Percentiles rank a stretch among this genome's conserved stretches.
phyloP scores from a whole-genome alignment of 2,113 vertebrate species.

The Otus sunia region DNA sequence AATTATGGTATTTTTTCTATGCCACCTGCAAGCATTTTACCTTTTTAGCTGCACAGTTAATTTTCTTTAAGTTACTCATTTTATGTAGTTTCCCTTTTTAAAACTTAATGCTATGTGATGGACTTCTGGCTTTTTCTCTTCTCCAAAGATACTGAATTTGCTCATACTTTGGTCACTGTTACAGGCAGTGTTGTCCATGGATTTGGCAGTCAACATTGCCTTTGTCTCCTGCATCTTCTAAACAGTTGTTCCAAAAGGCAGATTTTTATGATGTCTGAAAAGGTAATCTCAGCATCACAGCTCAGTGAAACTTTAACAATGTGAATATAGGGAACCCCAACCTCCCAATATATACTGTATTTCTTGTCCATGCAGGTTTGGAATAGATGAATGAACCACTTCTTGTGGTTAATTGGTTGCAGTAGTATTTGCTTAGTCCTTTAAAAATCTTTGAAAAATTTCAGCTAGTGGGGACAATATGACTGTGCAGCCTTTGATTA shows the following conservation, averaged over 20 bases:
- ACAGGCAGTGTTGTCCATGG: not conserved
- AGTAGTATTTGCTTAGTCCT: not conserved
- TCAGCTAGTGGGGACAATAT: not conserved
- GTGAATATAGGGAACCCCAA: not conserved
- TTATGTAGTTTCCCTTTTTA: slow-evolving; percentile 45
- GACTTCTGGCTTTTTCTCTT: not conserved
- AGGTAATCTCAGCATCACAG: not conserved
- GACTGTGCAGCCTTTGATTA: not conserved
- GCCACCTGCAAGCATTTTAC: slow-evolving; percentile 48
- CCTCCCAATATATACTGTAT: not conserved
- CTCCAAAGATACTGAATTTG: not conserved
- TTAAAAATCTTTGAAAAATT: not conserved
- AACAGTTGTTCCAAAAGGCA: not conserved
- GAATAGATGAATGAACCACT: not conserved
- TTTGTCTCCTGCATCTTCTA: not conserved
- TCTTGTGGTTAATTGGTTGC: not conserved
- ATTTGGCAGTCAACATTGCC: not conserved
- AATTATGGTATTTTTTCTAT: slow-evolving; percentile 36
- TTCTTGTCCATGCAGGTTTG: not conserved
- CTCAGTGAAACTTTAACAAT: not conserved
- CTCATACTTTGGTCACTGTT: not conserved
- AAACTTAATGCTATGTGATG: slow-evolving; percentile 19
- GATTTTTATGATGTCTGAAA: not conserved
- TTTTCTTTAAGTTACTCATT: slow-evolving; percentile 40
- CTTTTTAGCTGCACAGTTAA: slow-evolving; percentile 38